phyloP scores from a whole-genome alignment of 2,888 invertebrate species.

The Eupelmus urozonus region DNA sequence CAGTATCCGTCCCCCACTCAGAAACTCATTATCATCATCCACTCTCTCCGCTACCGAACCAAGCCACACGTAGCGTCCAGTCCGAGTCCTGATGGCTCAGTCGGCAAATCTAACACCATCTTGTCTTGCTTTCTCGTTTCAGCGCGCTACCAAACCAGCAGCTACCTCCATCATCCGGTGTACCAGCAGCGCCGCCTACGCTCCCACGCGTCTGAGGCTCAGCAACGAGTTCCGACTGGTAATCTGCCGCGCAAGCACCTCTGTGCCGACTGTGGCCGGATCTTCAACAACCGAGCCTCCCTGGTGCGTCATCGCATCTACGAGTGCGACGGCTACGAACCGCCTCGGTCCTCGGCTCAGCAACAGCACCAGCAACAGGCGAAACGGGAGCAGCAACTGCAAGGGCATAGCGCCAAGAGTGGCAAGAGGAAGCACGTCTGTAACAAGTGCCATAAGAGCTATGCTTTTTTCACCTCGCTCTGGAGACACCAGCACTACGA shows the following conservation, averaged over 20 bases:
- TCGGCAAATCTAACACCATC: no score
- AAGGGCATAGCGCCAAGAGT: neutral
- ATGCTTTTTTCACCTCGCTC: conserved; percentile 72
- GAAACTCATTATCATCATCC: no score
- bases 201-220: conserved; percentile 58
- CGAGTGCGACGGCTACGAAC: conserved; percentile 62
- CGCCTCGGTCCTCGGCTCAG: no score
- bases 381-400: conserved; percentile 5
- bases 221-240: no score
- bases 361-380: conserved; percentile 4
- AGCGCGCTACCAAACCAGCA: conserved; percentile 22
- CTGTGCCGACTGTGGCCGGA: conserved; percentile 69
- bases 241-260: conserved; percentile 66
- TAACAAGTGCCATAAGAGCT: conserved; percentile 67
- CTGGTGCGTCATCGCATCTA: conserved; percentile 69
- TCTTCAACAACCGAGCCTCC: conserved; percentile 69
- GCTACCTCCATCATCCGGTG: neutral
- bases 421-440: conserved; percentile 68
- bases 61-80: no score
- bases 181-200: conserved; percentile 66
- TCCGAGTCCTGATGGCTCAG: no score
- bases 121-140: no score
- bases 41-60: no score
- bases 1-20: no score
- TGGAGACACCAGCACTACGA: conserved; percentile 75